Conservation (phyloP, 2,113 vertebrate species). For the Tragelaphus imberbis region DNA sequence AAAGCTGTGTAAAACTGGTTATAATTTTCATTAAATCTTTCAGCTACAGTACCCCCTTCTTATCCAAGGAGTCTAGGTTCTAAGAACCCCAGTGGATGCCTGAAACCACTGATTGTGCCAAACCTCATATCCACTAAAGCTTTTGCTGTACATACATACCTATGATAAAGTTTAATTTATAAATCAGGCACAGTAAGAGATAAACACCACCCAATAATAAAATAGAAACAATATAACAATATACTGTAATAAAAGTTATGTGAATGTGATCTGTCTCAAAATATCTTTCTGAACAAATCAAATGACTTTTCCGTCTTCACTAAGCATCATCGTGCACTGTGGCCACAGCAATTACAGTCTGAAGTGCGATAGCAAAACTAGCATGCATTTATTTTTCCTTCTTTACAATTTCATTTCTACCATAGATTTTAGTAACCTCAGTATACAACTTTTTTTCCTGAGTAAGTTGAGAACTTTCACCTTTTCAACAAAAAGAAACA, state of each 20-base stretch:
- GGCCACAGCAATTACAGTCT: not conserved
- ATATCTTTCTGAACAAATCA: not conserved
- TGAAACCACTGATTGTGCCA: not conserved
- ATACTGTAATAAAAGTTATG: not conserved
- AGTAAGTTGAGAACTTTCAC: not conserved
- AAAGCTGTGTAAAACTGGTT: not conserved
- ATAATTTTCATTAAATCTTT: slow-evolving; percentile 6
- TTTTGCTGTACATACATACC: not conserved
- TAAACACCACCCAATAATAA: not conserved
- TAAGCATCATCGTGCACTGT: not conserved
- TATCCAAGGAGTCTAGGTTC: not conserved
- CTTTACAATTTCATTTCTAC: not conserved
- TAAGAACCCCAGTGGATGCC: not conserved
- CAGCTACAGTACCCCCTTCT: not conserved
- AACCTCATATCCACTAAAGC: not conserved
- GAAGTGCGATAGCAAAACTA: not conserved
- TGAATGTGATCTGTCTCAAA: not conserved
- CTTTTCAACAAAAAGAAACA: not conserved
- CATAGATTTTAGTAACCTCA: not conserved
- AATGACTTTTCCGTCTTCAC: not conserved
- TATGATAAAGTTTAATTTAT: not conserved
- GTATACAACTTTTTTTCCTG: not conserved
- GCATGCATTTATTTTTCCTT: not conserved
- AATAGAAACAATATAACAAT: not conserved
- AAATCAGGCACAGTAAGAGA: not conserved